These are phyloP conservation scores for Hypselothyrea guttata DNA, from an alignment of 2,888 invertebrate species.

Conservation along the genomic window DNA sequence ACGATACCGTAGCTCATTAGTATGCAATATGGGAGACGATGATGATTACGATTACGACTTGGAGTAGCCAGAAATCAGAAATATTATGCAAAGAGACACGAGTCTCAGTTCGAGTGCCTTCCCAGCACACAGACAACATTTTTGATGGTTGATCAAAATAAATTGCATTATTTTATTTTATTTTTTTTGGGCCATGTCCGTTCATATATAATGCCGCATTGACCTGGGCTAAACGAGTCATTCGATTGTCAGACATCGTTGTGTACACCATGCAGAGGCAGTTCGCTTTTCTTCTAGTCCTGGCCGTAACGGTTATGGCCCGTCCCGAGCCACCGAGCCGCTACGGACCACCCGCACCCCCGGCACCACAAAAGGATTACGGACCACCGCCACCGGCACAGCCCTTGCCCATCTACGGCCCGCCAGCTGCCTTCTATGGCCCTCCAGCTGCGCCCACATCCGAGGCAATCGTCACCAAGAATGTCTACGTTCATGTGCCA, in stretches of 20 bases:
- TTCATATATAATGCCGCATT: constrained; percentile 59
- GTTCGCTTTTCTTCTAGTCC: constrained; percentile 58
- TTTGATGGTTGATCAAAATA: background rate
- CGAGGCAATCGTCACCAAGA: constrained; percentile 81
- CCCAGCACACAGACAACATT: background rate
- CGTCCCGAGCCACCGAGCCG: constrained; percentile 81
- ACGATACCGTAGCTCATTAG: constrained; percentile 48
- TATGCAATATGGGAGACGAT: constrained; percentile 47
- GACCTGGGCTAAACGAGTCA: constrained; percentile 65
- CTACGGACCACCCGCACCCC: constrained; percentile 77
- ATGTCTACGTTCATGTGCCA: constrained; percentile 84
- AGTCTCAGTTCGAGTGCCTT: background rate
- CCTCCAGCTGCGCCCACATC: constrained; percentile 70
- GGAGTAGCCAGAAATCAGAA: constrained; percentile 58
- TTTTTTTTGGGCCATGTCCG: background rate
- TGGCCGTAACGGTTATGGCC: constrained; percentile 81
- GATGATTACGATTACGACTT: constrained; percentile 27
- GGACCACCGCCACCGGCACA: constrained; percentile 76
- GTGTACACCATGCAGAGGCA: constrained; percentile 47
- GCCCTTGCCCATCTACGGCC: constrained; percentile 79
- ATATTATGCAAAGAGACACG: constrained; percentile 70
- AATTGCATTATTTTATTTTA: background rate
- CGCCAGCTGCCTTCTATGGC: constrained; percentile 81
- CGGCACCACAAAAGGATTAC: constrained; percentile 80
- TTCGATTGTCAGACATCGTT: constrained; percentile 47